Conservation (phyloP, 2,113 vertebrate species). For the Carollia perspicillata region DNA sequence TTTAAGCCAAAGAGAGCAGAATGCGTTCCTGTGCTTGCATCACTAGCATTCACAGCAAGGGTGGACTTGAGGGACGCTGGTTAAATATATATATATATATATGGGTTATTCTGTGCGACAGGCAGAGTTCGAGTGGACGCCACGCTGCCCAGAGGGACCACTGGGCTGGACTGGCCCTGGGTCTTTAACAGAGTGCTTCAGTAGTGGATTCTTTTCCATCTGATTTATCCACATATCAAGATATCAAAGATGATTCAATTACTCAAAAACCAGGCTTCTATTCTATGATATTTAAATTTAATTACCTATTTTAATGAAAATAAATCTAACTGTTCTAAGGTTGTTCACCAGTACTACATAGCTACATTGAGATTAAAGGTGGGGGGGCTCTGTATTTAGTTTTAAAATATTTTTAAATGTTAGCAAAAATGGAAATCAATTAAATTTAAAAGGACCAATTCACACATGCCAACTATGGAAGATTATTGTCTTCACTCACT, state of each 20-base stretch:
- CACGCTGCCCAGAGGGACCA: conserved; percentile 9
- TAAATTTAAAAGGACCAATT: not conserved
- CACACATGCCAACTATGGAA: not conserved
- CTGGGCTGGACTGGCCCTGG: conserved; percentile 23
- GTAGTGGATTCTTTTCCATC: conserved; percentile 55
- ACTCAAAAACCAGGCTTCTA: conserved; percentile 73
- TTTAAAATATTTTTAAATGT: conserved; percentile 61
- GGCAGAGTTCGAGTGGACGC: not conserved
- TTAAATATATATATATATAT: not conserved
- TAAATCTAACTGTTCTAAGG: conserved; percentile 54
- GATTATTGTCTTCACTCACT: not conserved
- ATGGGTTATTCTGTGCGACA: conserved; percentile 44
- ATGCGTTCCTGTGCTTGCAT: not conserved
- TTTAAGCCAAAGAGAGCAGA: conserved; percentile 48
- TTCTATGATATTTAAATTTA: conserved; percentile 66
- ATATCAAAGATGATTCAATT: conserved; percentile 65
- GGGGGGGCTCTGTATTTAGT: not conserved
- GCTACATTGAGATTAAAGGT: conserved; percentile 13
- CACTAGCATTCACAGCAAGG: not conserved
- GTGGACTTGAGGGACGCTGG: conserved; percentile 16
- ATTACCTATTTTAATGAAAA: conserved; percentile 71
- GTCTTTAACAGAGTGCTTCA: conserved; percentile 45
- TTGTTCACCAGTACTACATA: conserved; percentile 21
- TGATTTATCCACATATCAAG: conserved; percentile 37
- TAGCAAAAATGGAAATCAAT: conserved; percentile 26